Evolutionary conservation across 1,140 invertebrate genomes (phyloP).

Genomic region (Drosophila erecta): DNA sequence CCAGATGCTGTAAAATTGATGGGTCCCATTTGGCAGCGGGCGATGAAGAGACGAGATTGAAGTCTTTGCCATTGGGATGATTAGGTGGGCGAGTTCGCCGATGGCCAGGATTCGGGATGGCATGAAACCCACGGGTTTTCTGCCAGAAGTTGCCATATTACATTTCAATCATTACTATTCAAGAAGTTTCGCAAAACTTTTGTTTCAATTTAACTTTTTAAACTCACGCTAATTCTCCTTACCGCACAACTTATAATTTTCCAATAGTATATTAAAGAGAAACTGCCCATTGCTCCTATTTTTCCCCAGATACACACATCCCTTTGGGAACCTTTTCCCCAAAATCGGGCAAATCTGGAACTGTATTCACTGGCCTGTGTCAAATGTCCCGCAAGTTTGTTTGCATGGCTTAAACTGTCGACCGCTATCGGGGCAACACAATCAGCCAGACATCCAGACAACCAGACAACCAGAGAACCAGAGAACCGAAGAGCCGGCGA

Average conservation of each 20-base stretch:
- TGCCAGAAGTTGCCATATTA: not conserved
- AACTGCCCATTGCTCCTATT: not conserved
- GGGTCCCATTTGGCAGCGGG: conserved; percentile 61
- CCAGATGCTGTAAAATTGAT: conserved; percentile 65
- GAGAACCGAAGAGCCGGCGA: conserved; percentile 15
- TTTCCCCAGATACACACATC: not conserved
- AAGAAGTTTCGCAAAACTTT: too few species aligned
- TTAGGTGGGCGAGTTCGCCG: conserved; percentile 31
- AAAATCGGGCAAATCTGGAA: not conserved
- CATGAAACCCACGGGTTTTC: not conserved
- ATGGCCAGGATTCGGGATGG: not conserved
- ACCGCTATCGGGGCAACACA: conserved; percentile 50
- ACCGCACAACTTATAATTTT: too few species aligned
- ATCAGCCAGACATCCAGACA: conserved; percentile 40
- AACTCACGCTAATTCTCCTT: too few species aligned
- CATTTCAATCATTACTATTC: not conserved
- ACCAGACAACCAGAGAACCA: not conserved
- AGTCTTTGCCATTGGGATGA: conserved; percentile 32
- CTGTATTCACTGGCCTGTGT: conserved; percentile 29
- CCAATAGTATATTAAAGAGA: not conserved
- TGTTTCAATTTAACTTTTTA: too few species aligned
- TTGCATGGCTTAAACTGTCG: conserved; percentile 44
- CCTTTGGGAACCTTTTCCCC: conserved; percentile 2
- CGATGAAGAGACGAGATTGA: conserved; percentile 53
- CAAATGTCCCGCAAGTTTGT: conserved; percentile 58